phyloP scores from a whole-genome alignment of 2,888 invertebrate genomes.

The Pseudoips prasinana region DNA sequence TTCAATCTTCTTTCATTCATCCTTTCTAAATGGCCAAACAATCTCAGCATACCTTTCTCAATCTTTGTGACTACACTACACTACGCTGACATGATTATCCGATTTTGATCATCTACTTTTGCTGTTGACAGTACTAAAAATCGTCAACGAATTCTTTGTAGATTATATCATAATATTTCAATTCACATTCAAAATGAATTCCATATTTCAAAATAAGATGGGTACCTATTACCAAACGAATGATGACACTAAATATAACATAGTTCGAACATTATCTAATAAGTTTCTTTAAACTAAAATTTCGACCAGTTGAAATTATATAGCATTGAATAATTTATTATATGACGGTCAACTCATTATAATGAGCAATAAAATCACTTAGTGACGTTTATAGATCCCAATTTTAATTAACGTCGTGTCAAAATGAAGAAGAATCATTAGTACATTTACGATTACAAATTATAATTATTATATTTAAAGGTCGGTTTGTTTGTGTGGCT shows the following conservation, averaged over 20 bases:
- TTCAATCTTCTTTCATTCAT: no score
- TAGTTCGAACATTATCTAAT: constrained; percentile 27
- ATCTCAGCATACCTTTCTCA: no score
- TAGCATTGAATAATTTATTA: constrained; percentile 32
- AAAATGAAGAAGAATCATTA: constrained; percentile 34
- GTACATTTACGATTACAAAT: constrained; percentile 29
- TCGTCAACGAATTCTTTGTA: no score
- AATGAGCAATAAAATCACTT: constrained; percentile 41
- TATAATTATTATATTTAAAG: constrained; percentile 13
- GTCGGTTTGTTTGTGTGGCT: background rate
- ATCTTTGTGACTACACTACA: no score
- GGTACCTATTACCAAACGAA: constrained; percentile 13
- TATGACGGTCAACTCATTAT: constrained; percentile 23
- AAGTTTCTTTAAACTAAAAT: constrained; percentile 21
- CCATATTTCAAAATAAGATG: constrained; percentile 25
- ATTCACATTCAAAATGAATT: constrained; percentile 16
- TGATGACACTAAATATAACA: constrained; percentile 15
- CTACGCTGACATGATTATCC: no score
- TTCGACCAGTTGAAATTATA: constrained; percentile 22
- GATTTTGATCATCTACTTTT: no score
- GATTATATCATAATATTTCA: no score
- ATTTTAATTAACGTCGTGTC: constrained; percentile 35
- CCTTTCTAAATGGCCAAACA: no score
- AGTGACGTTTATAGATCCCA: constrained; percentile 39
- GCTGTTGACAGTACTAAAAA: no score